Evolutionary conservation across 2,113 vertebrate species (phyloP).

Genomic region (Haemorhous mexicanus): DNA sequence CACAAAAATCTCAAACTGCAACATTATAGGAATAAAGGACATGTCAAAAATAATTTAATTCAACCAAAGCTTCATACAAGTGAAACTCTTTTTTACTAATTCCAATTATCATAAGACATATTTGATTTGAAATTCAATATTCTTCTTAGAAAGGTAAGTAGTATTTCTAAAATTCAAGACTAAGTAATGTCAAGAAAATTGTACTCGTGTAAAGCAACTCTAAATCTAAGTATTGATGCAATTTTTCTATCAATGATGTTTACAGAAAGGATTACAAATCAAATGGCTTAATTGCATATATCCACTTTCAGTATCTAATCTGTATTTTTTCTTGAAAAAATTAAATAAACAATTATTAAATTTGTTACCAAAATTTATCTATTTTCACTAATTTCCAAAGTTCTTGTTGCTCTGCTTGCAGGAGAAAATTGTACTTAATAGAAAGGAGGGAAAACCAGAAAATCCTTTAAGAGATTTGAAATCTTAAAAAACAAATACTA

Average conservation of each 20-base stretch:
- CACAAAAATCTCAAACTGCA: background rate
- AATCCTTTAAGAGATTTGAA: background rate
- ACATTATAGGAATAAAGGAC: background rate
- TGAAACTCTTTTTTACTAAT: background rate
- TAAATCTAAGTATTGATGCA: background rate
- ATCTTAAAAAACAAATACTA: background rate
- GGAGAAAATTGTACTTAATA: background rate
- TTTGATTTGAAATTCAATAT: background rate
- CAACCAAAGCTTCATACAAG: background rate
- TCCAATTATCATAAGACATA: background rate
- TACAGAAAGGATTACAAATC: background rate
- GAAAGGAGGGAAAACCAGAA: background rate
- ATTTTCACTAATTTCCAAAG: background rate
- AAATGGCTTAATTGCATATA: background rate
- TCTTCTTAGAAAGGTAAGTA: background rate
- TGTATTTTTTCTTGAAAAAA: background rate
- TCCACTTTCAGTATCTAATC: background rate
- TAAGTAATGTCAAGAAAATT: background rate
- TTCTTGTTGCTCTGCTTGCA: background rate
- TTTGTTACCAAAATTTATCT: background rate
- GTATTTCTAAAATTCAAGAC: background rate
- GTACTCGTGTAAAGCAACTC: background rate
- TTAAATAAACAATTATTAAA: background rate
- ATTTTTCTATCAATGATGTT: background rate
- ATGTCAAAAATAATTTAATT: background rate